Percentiles rank a stretch among this genome's conserved stretches.
phyloP scores from a whole-genome alignment of 2,113 vertebrate genomes.

The Microtus pennsylvanicus region DNA sequence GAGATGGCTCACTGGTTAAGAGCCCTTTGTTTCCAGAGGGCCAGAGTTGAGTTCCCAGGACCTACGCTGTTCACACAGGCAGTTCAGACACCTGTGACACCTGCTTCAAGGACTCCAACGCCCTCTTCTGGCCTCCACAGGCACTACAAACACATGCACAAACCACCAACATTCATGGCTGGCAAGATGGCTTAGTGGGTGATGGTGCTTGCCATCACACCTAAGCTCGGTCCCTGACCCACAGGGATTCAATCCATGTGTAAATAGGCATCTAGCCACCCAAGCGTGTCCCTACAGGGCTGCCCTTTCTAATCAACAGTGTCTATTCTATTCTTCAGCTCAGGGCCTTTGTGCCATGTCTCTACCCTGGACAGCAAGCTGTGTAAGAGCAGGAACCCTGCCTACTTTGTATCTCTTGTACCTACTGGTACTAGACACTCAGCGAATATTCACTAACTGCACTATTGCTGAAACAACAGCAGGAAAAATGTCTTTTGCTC shows the following conservation, averaged over 20 bases:
- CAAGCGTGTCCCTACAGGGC: background rate
- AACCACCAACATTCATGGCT: background rate
- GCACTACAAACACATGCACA: background rate
- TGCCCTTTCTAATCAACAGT: constrained; percentile 22
- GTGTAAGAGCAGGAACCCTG: background rate
- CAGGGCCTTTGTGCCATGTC: background rate
- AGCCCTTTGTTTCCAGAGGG: background rate
- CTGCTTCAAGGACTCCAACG: background rate
- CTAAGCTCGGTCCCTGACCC: too few species aligned
- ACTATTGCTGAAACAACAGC: background rate
- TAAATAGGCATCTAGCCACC: background rate
- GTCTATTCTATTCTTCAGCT: background rate
- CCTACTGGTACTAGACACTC: background rate
- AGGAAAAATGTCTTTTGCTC: background rate
- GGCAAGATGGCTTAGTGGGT: background rate
- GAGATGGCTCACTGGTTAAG: background rate
- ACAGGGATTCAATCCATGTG: background rate
- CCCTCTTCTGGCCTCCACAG: background rate
- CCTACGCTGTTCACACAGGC: background rate
- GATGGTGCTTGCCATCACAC: background rate
- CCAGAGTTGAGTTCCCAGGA: background rate
- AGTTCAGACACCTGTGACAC: background rate
- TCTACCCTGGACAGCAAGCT: constrained; percentile 4
- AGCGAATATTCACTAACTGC: constrained; percentile 10
- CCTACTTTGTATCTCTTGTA: background rate